A percentile compares a stretch with the other conserved stretches of the same genome.
Evolutionary conservation across 2,113 vertebrate genomes (phyloP).

Genomic region (Montifringilla adamsi): DNA sequence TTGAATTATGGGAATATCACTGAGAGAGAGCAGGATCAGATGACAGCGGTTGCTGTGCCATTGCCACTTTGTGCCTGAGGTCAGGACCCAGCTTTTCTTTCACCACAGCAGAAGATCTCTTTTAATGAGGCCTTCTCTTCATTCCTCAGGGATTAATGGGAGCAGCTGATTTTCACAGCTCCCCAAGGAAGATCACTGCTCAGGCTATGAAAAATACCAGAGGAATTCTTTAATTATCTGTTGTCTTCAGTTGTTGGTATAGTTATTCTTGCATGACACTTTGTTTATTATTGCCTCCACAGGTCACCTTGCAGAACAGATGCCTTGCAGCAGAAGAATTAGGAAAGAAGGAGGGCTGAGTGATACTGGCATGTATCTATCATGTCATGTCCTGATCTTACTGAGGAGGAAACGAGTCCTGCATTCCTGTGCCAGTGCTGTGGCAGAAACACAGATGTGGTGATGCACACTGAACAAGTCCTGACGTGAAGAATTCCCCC

Average conservation of each 20-base stretch:
- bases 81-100: neutral
- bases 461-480: neutral
- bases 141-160: neutral
- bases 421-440: neutral
- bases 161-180: neutral
- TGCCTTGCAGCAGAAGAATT: neutral
- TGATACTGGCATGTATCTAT: neutral
- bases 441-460: neutral
- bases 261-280: neutral
- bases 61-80: neutral
- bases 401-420: neutral
- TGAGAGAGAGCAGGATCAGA: neutral
- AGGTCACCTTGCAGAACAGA: neutral
- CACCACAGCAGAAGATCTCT: neutral
- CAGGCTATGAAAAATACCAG: neutral
- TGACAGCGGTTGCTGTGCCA: neutral
- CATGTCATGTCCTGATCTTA: neutral
- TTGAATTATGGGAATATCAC: neutral
- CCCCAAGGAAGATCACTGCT: neutral
- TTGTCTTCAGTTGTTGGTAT: neutral
- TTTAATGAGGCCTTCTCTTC: neutral
- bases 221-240: constrained; percentile 31
- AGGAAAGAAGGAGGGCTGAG: neutral
- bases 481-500: neutral
- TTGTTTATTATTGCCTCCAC: neutral